A percentile compares a stretch with the other conserved stretches of the same genome.
These are phyloP conservation scores for Thunnus maccoyii DNA, from an alignment of 2,113 vertebrate genomes.

Conservation along the genomic window DNA sequence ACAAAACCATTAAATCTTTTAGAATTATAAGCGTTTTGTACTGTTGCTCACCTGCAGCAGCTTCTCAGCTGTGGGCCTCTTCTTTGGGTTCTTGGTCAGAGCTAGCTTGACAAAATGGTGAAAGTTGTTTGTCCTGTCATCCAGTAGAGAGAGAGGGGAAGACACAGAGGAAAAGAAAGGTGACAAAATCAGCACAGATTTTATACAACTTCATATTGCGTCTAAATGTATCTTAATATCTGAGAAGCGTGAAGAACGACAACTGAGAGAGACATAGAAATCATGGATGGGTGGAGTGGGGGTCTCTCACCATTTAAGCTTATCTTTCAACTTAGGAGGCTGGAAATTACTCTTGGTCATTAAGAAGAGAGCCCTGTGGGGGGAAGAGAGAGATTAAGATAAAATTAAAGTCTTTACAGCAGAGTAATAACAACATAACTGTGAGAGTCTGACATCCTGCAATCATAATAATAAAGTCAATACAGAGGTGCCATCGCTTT, in stretches of 20 bases:
- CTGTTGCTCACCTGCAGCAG: constrained; percentile 90
- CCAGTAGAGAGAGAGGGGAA: neutral
- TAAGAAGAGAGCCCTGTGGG: constrained; percentile 94
- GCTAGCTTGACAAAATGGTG: constrained; percentile 99
- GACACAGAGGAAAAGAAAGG: neutral
- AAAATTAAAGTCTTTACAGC: neutral
- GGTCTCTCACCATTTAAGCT: constrained; percentile 92
- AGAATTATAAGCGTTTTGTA: neutral
- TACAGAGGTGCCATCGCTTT: neutral
- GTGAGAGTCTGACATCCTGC: neutral
- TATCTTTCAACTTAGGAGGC: constrained; percentile 98
- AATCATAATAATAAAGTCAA: neutral
- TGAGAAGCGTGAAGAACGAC: neutral
- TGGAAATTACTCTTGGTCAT: constrained; percentile 99
- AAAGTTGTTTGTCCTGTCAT: constrained; percentile 95
- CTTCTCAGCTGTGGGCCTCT: constrained; percentile 96
- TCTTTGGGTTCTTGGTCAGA: constrained; percentile 98
- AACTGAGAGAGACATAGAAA: neutral
- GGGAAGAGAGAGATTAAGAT: constrained; percentile 5
- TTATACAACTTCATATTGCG: neutral
- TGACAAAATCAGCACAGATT: neutral
- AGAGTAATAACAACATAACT: neutral
- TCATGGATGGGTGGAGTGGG: rapidly evolving
- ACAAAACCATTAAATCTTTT: neutral
- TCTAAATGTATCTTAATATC: neutral